Conservation (phyloP, 2,113 vertebrate species). For the Cebus imitator region DNA sequence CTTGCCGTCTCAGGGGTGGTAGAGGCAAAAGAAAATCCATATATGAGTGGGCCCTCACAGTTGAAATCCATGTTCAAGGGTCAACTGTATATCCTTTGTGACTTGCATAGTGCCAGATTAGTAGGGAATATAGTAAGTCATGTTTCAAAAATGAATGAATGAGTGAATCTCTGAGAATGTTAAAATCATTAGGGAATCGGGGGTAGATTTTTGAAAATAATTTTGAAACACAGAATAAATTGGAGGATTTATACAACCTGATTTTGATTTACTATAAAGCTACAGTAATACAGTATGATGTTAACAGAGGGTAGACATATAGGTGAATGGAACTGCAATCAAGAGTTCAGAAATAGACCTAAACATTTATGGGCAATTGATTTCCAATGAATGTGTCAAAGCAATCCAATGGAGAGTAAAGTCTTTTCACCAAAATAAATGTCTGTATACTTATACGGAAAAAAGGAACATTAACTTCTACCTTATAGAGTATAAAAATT, state of each 20-base stretch:
- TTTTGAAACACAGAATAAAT: neutral
- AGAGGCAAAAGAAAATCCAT: neutral
- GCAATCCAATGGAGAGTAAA: neutral
- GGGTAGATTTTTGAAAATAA: constrained; percentile 6
- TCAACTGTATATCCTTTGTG: neutral
- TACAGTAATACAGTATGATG: neutral
- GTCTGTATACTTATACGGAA: neutral
- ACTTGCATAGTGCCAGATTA: neutral
- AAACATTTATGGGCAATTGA: neutral
- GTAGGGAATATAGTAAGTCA: neutral
- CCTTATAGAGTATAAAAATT: neutral
- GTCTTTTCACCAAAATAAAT: constrained; percentile 20
- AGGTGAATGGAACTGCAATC: neutral
- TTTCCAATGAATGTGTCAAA: neutral
- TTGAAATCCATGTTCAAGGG: no score
- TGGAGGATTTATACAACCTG: constrained; percentile 19
- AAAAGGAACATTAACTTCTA: neutral
- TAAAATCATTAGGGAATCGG: neutral
- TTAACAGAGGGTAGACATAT: neutral
- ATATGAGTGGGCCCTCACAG: neutral
- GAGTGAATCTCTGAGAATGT: neutral
- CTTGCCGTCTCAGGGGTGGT: neutral
- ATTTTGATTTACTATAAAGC: neutral
- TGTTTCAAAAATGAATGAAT: neutral
- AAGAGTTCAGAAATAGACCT: neutral